These are phyloP conservation scores for Okamejei kenojei DNA, from an alignment of 2,797 vertebrate species.

Conservation along the genomic window DNA sequence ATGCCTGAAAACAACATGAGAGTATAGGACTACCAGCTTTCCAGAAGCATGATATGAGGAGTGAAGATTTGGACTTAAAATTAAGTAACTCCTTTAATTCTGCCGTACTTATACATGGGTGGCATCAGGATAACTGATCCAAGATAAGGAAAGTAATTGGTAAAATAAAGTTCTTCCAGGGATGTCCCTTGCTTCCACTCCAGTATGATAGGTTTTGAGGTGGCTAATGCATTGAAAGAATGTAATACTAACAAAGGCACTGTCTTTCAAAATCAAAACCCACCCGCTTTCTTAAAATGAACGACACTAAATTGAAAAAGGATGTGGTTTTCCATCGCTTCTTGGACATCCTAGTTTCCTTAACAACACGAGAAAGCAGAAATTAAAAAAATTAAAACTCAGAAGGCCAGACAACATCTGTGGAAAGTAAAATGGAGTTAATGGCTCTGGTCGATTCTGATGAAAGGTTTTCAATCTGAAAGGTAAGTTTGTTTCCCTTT, in stretches of 20 bases:
- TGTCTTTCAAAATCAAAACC: not conserved
- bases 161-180: not conserved
- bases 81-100: not conserved
- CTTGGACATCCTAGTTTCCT: not conserved
- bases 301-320: not conserved
- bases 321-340: not conserved
- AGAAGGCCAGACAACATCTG: too few species aligned
- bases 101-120: not conserved
- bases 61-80: not conserved
- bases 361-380: too few species aligned
- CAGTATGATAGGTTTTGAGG: too few species aligned
- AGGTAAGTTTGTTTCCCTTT: too few species aligned
- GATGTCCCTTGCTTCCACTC: too few species aligned
- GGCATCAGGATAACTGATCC: not conserved
- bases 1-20: not conserved
- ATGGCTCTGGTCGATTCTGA: too few species aligned
- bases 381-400: too few species aligned
- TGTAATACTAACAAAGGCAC: too few species aligned
- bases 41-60: not conserved
- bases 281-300: not conserved
- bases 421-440: too few species aligned
- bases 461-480: too few species aligned
- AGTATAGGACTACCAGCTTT: not conserved
- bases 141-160: not conserved
- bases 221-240: not conserved